Evolutionary conservation across 1,140 invertebrate species (phyloP).

Genomic region (Atopsyche davidsoni): DNA sequence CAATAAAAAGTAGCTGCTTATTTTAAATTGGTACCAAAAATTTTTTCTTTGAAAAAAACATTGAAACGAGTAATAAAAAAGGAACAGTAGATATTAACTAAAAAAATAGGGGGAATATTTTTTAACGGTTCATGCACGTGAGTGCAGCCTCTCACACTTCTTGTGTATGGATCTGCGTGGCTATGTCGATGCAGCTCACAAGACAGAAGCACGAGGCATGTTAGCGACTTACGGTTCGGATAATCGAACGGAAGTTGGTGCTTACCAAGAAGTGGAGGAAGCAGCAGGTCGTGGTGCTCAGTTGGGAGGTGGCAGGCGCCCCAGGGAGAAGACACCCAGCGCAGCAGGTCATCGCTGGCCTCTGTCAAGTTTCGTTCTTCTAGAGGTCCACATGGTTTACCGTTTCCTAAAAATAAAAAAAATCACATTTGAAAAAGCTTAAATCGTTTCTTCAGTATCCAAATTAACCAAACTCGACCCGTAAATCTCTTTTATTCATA

Average conservation of each 20-base stretch:
- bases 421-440: too few species aligned
- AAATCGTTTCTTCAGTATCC: too few species aligned
- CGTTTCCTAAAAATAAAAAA: not conserved
- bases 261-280: conserved; percentile 10
- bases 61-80: too few species aligned
- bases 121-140: too few species aligned
- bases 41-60: not conserved
- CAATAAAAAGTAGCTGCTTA: not conserved
- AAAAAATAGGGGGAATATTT: too few species aligned
- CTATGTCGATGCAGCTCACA: too few species aligned
- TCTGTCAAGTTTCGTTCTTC: conserved; percentile 28
- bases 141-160: too few species aligned
- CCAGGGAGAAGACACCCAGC: conserved; percentile 44
- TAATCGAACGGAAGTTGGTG: not conserved
- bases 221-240: not conserved
- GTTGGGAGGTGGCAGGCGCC: conserved; percentile 39
- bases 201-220: not conserved
- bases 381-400: conserved; percentile 10
- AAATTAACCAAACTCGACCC: too few species aligned
- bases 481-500: too few species aligned
- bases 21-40: not conserved
- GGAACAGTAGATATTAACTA: too few species aligned
- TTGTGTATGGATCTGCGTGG: too few species aligned
- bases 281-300: conserved; percentile 32
- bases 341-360: conserved; percentile 37